phyloP scores from a whole-genome alignment of 2,888 invertebrate species.

The Stenoptilia bipunctidactyla region DNA sequence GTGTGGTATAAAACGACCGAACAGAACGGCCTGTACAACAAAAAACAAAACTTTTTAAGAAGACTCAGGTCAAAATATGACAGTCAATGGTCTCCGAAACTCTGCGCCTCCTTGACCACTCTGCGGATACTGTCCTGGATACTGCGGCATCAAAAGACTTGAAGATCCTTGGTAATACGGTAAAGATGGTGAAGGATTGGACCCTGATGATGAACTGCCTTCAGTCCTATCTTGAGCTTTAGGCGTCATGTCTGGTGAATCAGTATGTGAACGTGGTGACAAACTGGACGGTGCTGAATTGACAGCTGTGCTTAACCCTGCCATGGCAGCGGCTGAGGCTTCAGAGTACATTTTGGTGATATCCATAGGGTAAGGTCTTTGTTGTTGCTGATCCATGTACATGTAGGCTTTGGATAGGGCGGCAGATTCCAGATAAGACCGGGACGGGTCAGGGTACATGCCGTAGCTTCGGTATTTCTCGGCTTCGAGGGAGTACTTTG shows the following conservation, averaged over 20 bases:
- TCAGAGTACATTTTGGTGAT: slow-evolving; percentile 77
- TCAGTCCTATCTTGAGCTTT: slow-evolving; percentile 65
- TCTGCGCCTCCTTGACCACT: slow-evolving; percentile 74
- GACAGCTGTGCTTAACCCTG: slow-evolving; percentile 56
- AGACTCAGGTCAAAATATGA: slow-evolving; percentile 84
- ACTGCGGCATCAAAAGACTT: slow-evolving; percentile 77
- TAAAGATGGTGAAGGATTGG: slow-evolving; percentile 74
- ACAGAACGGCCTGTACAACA: too few species aligned
- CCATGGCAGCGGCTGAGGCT: slow-evolving; percentile 72
- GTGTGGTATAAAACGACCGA: too few species aligned
- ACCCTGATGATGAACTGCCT: slow-evolving; percentile 72
- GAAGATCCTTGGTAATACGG: slow-evolving; percentile 72
- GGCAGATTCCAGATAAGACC: slow-evolving; percentile 79
- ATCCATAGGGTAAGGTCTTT: slow-evolving; percentile 72
- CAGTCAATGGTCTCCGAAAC: slow-evolving; percentile 80
- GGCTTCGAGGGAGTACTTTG: slow-evolving; percentile 81
- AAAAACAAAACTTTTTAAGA: background rate
- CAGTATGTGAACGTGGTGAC: slow-evolving; percentile 56
- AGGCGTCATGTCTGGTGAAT: slow-evolving; percentile 68
- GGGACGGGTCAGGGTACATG: slow-evolving; percentile 81
- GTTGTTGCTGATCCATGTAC: slow-evolving; percentile 78
- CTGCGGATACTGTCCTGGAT: slow-evolving; percentile 71
- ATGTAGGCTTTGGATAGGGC: slow-evolving; percentile 82
- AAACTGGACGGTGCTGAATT: slow-evolving; percentile 58
- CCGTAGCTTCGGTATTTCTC: slow-evolving; percentile 83